These are phyloP conservation scores for Brevimyrus niger DNA, from an alignment of 2,113 vertebrate species.

Conservation along the genomic window DNA sequence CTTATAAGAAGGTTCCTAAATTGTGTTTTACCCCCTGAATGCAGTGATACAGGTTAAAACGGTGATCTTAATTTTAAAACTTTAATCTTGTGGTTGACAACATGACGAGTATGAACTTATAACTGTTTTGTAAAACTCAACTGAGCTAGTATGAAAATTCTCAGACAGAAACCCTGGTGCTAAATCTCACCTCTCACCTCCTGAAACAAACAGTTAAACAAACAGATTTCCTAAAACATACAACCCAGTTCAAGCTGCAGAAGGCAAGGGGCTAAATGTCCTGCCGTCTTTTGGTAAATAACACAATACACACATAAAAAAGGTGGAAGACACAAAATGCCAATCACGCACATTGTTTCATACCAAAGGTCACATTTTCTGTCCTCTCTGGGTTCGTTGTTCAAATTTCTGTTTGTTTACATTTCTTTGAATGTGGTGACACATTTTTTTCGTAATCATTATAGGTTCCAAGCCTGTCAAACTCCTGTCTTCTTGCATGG, in stretches of 20 bases:
- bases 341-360: neutral
- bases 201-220: neutral
- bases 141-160: neutral
- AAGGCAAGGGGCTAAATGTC: neutral
- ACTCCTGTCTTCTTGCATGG: constrained; percentile 51
- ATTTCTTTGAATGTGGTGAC: neutral
- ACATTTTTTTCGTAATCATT: neutral
- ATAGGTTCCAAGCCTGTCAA: constrained; percentile 44
- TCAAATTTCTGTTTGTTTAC: neutral
- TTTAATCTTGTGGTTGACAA: neutral
- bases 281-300: neutral
- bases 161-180: neutral
- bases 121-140: neutral
- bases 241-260: neutral
- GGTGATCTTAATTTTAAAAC: neutral
- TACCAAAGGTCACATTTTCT: neutral
- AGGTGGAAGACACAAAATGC: neutral
- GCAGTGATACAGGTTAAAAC: neutral
- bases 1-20: neutral
- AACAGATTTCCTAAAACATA: neutral
- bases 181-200: neutral
- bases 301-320: neutral
- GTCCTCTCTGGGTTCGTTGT: neutral
- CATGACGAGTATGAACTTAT: neutral
- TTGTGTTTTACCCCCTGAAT: neutral